These are phyloP conservation scores for Yponomeuta malinellus DNA, from an alignment of 2,888 invertebrate genomes.

Conservation along the genomic window DNA sequence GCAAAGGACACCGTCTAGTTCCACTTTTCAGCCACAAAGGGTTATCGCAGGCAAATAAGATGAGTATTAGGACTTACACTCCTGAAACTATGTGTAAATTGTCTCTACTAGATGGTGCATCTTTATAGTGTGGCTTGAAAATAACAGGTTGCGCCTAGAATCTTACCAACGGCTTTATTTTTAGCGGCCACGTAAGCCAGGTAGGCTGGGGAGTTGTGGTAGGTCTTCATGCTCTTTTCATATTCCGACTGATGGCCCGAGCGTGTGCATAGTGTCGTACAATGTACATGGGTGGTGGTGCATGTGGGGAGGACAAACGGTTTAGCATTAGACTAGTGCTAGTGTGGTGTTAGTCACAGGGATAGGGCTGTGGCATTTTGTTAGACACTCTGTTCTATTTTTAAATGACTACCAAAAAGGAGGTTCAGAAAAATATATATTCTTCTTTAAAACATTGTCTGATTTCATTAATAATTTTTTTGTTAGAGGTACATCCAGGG, in stretches of 20 bases:
- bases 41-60: too few species aligned
- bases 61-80: too few species aligned
- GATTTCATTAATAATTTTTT: too few species aligned
- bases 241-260: slow-evolving; percentile 82
- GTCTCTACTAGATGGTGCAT: too few species aligned
- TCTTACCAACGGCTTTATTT: slow-evolving; percentile 87
- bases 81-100: too few species aligned
- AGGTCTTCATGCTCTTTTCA: slow-evolving; percentile 94
- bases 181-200: slow-evolving; percentile 95
- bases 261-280: slow-evolving; percentile 20
- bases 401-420: background rate
- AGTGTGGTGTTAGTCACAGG: slow-evolving; percentile 53
- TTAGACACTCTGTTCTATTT: background rate
- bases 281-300: slow-evolving; percentile 39
- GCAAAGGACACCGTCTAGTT: too few species aligned
- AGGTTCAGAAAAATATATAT: background rate
- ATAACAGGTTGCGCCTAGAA: slow-evolving; percentile 14
- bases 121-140: too few species aligned
- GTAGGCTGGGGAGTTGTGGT: slow-evolving; percentile 97
- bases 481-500: too few species aligned
- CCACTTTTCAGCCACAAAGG: too few species aligned
- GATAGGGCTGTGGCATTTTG: background rate
- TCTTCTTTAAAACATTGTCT: too few species aligned
- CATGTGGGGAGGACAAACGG: slow-evolving; percentile 57
- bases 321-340: slow-evolving; percentile 43